Evolutionary conservation across 1,140 invertebrate genomes (phyloP).

Genomic region (Elysia chlorotica): DNA sequence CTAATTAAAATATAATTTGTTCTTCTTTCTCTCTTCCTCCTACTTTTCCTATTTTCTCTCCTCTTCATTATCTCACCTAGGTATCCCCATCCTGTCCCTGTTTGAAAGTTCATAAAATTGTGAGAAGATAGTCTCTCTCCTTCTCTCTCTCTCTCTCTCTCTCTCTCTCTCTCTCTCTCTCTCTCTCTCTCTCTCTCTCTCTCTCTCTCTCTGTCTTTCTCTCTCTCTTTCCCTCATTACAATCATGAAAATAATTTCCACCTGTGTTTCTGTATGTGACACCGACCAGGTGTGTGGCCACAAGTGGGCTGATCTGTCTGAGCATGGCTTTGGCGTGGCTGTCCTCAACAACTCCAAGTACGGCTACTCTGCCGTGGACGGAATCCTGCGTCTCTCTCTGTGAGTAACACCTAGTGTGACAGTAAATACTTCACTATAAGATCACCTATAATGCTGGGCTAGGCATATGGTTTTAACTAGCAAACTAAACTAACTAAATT

Average conservation of each 20-base stretch:
- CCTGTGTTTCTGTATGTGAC: too few relatives aligned
- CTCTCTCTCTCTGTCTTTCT: not conserved
- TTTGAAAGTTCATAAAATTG: too few relatives aligned
- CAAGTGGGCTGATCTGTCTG: constrained; percentile 66
- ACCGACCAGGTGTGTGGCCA: constrained; percentile 65
- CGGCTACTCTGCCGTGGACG: constrained; percentile 64
- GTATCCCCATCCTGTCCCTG: too few relatives aligned
- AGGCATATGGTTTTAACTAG: not conserved
- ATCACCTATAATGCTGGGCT: not conserved
- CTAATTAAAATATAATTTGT: too few relatives aligned
- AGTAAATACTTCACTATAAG: not conserved
- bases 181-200: not conserved
- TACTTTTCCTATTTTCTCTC: too few relatives aligned
- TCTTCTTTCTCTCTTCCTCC: too few relatives aligned
- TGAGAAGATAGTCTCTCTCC: not conserved
- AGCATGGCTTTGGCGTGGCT: constrained; percentile 65
- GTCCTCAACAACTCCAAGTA: constrained; percentile 67
- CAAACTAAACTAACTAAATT: not conserved
- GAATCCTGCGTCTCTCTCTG: constrained; percentile 63
- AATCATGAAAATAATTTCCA: not conserved
- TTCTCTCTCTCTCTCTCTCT: not conserved
- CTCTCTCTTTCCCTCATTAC: not conserved
- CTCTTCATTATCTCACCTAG: too few relatives aligned
- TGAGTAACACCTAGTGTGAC: constrained; percentile 34
- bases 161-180: not conserved